Evolutionary conservation across 2,797 vertebrate genomes (phyloP).

Genomic region (Argentina silus): DNA sequence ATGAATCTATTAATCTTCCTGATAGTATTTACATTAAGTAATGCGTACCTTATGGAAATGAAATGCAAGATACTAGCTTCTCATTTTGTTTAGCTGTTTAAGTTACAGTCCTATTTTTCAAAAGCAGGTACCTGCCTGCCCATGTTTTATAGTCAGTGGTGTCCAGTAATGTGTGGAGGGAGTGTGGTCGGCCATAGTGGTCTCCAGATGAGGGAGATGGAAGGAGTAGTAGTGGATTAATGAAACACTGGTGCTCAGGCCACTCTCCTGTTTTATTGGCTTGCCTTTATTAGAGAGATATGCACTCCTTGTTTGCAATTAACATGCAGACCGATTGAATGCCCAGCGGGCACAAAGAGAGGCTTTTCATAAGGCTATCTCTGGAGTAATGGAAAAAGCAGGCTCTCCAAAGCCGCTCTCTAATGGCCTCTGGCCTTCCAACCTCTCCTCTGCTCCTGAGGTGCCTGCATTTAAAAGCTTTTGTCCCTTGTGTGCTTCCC

Average conservation of each 20-base stretch:
- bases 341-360: slow-evolving; percentile 73
- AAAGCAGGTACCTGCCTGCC: slow-evolving; percentile 61
- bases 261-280: slow-evolving; percentile 72
- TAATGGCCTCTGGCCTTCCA: slow-evolving; percentile 72
- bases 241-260: slow-evolving; percentile 45
- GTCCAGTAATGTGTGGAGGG: slow-evolving; percentile 69
- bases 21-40: slow-evolving; percentile 49
- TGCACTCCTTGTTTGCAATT: slow-evolving; percentile 80
- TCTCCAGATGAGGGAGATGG: slow-evolving; percentile 58
- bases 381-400: slow-evolving; percentile 78
- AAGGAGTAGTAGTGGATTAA: slow-evolving; percentile 71
- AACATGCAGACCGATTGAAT: slow-evolving; percentile 77
- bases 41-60: slow-evolving; percentile 58
- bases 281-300: slow-evolving; percentile 74
- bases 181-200: not conserved
- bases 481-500: slow-evolving; percentile 73
- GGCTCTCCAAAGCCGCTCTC: slow-evolving; percentile 74
- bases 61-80: slow-evolving; percentile 49
- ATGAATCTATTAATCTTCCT: not conserved
- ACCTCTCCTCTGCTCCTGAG: slow-evolving; percentile 76
- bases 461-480: slow-evolving; percentile 78
- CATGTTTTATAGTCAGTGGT: slow-evolving; percentile 70
- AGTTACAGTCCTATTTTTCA: slow-evolving; percentile 1
- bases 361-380: slow-evolving; percentile 77
- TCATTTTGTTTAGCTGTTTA: slow-evolving; percentile 68